A percentile compares a stretch with the other conserved stretches of the same genome.
These are phyloP conservation scores for Nomia melanderi DNA, from an alignment of 1,140 invertebrate genomes.

Conservation along the genomic window DNA sequence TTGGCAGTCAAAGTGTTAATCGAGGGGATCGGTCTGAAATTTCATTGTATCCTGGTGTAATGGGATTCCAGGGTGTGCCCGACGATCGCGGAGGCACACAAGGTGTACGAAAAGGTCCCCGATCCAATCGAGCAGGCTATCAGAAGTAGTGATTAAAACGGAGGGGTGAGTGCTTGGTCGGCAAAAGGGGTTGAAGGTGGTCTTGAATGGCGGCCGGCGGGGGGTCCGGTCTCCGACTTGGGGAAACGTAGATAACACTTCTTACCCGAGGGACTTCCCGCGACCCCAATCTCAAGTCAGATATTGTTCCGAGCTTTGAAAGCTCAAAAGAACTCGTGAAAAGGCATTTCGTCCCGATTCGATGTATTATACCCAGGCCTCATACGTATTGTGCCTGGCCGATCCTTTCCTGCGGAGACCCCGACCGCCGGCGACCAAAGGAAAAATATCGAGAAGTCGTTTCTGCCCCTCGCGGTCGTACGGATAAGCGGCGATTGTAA, in stretches of 20 bases:
- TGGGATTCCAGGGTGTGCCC: neutral
- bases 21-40: neutral
- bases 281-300: constrained; percentile 76
- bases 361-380: constrained; percentile 72
- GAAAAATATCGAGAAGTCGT: constrained; percentile 52
- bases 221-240: constrained; percentile 70
- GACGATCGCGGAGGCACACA: constrained; percentile 39
- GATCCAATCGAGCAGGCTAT: constrained; percentile 70
- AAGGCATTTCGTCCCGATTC: constrained; percentile 73
- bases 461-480: constrained; percentile 21
- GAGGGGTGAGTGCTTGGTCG: constrained; percentile 61
- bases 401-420: constrained; percentile 54
- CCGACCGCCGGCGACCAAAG: constrained; percentile 19
- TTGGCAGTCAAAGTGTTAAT: too few species aligned
- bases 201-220: constrained; percentile 59
- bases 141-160: constrained; percentile 75
- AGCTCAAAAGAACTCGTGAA: constrained; percentile 75
- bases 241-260: constrained; percentile 75
- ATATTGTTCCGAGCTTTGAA: constrained; percentile 76
- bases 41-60: neutral
- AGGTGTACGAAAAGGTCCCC: constrained; percentile 60
- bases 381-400: constrained; percentile 68
- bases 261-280: constrained; percentile 71
- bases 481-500: constrained; percentile 55
- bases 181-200: constrained; percentile 66